Conservation (phyloP, 2,113 vertebrate genomes). For the Antidorcas marsupialis region DNA sequence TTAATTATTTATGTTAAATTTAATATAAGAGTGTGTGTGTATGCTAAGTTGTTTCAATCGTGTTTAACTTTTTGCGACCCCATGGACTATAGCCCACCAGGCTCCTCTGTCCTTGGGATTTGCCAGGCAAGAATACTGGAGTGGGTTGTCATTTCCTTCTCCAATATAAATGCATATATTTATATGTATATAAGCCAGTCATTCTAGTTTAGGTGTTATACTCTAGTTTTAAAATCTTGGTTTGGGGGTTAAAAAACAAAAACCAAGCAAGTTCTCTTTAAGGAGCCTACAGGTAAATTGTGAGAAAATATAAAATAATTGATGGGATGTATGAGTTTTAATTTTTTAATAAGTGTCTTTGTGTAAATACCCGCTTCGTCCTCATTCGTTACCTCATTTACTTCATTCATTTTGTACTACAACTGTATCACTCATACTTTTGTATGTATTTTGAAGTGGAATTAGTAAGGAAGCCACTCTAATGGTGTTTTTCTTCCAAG, state of each 20-base stretch:
- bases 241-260: neutral
- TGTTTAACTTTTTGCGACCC: neutral
- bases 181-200: neutral
- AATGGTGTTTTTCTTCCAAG: neutral
- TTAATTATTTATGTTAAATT: neutral
- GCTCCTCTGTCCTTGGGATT: neutral
- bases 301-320: slow-evolving; percentile 42
- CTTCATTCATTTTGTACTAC: neutral
- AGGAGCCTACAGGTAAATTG: neutral
- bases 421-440: neutral
- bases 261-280: neutral
- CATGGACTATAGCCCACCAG: neutral
- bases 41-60: neutral
- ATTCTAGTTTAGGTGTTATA: neutral
- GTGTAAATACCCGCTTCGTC: neutral
- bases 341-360: slow-evolving; percentile 24
- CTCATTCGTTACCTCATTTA: neutral
- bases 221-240: slow-evolving; percentile 38
- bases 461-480: neutral
- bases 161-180: neutral
- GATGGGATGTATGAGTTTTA: neutral
- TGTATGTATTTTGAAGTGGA: slow-evolving; percentile 9
- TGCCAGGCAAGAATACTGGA: neutral
- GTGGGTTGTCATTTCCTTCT: neutral
- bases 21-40: neutral